phyloP scores from a whole-genome alignment of 2,888 invertebrate species.

The Campoplex capitator region DNA sequence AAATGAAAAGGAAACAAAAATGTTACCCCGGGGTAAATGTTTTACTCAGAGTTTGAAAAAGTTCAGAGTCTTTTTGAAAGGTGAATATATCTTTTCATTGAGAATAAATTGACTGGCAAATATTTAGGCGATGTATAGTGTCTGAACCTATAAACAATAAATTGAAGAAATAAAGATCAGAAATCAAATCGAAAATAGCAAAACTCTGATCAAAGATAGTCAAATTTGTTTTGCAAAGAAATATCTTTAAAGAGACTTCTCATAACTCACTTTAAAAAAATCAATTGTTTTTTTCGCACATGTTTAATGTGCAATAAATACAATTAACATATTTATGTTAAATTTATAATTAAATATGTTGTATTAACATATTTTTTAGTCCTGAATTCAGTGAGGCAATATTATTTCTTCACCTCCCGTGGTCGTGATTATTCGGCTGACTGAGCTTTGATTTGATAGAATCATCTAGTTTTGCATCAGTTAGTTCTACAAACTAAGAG shows the following conservation, averaged over 20 bases:
- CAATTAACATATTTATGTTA: too few species aligned
- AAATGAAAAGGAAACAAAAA: constrained; percentile 13
- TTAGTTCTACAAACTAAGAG: too few species aligned
- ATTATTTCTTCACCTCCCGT: too few species aligned
- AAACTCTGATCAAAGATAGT: neutral
- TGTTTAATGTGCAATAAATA: too few species aligned
- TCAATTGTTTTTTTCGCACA: neutral
- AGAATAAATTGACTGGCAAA: neutral
- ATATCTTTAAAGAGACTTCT: too few species aligned
- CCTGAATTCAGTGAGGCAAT: too few species aligned
- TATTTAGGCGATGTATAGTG: neutral
- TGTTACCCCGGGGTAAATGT: neutral
- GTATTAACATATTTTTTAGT: too few species aligned
- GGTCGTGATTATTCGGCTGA: too few species aligned
- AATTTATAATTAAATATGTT: too few species aligned
- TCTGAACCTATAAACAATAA: neutral
- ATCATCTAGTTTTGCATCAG: too few species aligned
- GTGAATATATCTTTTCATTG: neutral
- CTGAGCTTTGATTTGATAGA: too few species aligned
- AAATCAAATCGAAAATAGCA: neutral
- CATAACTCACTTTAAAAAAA: neutral
- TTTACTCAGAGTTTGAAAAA: constrained; percentile 19
- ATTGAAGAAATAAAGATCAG: neutral
- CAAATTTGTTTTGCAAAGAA: neutral
- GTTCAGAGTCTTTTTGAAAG: neutral